These are phyloP conservation scores for Gallinago nigripennis DNA, from an alignment of 2,797 vertebrate genomes.

Conservation along the genomic window DNA sequence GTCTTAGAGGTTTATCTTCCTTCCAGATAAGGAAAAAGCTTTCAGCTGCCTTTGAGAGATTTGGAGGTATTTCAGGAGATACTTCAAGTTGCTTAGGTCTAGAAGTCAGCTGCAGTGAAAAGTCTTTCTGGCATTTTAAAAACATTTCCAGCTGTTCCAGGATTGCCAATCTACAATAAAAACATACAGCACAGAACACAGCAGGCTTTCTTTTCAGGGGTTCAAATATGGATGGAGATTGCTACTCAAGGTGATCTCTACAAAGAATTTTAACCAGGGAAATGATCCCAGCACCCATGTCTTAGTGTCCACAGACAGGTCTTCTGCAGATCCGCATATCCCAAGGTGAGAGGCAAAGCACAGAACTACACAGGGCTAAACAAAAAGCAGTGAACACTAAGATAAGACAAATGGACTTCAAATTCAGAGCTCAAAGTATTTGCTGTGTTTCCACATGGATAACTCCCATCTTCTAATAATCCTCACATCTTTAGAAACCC, in stretches of 20 bases:
- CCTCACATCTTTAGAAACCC: neutral
- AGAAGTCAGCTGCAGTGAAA: neutral
- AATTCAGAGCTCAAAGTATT: neutral
- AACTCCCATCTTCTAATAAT: neutral
- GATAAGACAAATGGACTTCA: neutral
- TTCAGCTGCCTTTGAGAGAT: neutral
- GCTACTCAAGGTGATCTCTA: neutral
- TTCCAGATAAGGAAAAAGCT: neutral
- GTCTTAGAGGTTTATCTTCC: neutral
- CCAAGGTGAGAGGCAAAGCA: neutral
- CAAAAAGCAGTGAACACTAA: neutral
- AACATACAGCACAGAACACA: neutral
- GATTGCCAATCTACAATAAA: neutral
- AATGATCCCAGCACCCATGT: neutral
- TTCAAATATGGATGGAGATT: neutral
- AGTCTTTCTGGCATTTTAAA: neutral
- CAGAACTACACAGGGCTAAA: neutral
- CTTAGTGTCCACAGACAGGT: neutral
- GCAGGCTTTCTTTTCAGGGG: neutral
- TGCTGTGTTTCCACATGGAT: neutral
- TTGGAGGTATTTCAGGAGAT: slow-evolving; percentile 3
- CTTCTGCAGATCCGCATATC: neutral
- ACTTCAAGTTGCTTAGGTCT: neutral
- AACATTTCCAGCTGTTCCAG: neutral
- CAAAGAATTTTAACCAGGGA: neutral